Base-by-base conservation (phyloP, 1,140 invertebrate genomes). In the Pseudachorutes palmiensis region DNA sequence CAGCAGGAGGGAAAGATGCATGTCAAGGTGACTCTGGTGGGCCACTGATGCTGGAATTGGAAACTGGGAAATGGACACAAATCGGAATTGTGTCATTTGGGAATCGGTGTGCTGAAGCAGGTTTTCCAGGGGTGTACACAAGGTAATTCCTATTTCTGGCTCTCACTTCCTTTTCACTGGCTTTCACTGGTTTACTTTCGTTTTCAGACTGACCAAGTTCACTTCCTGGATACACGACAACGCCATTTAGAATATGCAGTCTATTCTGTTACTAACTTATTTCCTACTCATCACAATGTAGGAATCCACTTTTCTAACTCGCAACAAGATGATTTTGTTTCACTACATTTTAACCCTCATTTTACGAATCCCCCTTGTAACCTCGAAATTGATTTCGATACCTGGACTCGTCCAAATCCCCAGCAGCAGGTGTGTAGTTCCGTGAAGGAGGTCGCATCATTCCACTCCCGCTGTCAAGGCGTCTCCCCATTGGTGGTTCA, bases 31-130 rank as follows among this genome's bases (percentile, higher is more conserved):
- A 75, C 64, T 72, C 30, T 36, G n/a, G 9, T 2, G 30, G 58
- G 31, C 92, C 92, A 0, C 76, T 94, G 26, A 91, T 93, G 88
- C 82, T 93, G 68, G 83, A 84, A 68, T 80, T 84, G 55, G 84
- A 87, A 28, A 72, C 73, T 0, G 84, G 85, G 0, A 81, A 84
- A 58, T 94, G 91, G 90, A 86, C 86, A 22, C 89, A 94, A 75
- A 86, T 94, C 55, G 92, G 92, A 22, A 87, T 95, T 0, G 92
- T 94, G 0, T 92, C 90, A 0, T 94, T 93, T 77, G 92, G 92
- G 2, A 93, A 93, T 78, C 91, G 92, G 76, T 94, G 90, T 73
- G 90, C 89, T 0, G 89, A 92, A 75, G 26, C n/a, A 19, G 60
- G 62, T 16, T 65, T 61, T 51, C 67, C 67, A 12, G 67, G 67